These are phyloP conservation scores for Drosophila dives DNA, from an alignment of 2,888 invertebrate species.

Conservation along the genomic window DNA sequence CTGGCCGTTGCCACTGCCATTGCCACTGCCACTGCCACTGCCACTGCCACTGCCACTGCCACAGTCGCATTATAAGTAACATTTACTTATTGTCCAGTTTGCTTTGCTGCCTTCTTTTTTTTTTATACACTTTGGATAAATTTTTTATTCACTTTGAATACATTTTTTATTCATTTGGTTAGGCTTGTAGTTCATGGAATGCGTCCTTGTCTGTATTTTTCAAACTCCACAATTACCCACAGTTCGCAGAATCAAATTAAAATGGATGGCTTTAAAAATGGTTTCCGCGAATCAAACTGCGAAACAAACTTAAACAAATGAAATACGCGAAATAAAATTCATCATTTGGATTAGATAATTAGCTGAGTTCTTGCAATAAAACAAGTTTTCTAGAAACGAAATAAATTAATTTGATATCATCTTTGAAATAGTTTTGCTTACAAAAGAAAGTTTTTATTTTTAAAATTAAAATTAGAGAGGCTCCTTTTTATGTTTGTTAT, in stretches of 20 bases:
- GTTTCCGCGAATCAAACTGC: slow-evolving; percentile 13
- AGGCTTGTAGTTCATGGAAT: neutral
- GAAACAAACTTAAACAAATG: slow-evolving; percentile 12
- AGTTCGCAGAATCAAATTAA: neutral
- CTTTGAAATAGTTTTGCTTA: neutral
- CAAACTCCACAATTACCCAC: slow-evolving; percentile 4
- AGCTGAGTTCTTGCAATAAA: neutral
- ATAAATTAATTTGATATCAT: neutral
- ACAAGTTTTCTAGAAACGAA: neutral
- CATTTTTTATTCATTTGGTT: slow-evolving; percentile 28
- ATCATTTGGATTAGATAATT: neutral
- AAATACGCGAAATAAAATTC: neutral
- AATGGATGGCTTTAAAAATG: slow-evolving; percentile 1
- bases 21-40: slow-evolving; percentile 36
- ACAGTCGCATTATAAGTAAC: slow-evolving; percentile 64
- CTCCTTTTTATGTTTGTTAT: neutral
- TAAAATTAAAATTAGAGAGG: neutral
- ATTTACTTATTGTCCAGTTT: slow-evolving; percentile 60
- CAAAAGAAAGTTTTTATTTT: neutral
- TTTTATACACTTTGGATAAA: slow-evolving; percentile 23
- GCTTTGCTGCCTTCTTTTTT: slow-evolving; percentile 38
- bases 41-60: slow-evolving; percentile 29
- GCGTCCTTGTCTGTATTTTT: neutral
- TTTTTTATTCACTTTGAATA: slow-evolving; percentile 32
- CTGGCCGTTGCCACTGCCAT: slow-evolving; percentile 32